These are phyloP conservation scores for Porphyrio hochstetteri DNA, from an alignment of 2,113 vertebrate genomes.

Conservation along the genomic window DNA sequence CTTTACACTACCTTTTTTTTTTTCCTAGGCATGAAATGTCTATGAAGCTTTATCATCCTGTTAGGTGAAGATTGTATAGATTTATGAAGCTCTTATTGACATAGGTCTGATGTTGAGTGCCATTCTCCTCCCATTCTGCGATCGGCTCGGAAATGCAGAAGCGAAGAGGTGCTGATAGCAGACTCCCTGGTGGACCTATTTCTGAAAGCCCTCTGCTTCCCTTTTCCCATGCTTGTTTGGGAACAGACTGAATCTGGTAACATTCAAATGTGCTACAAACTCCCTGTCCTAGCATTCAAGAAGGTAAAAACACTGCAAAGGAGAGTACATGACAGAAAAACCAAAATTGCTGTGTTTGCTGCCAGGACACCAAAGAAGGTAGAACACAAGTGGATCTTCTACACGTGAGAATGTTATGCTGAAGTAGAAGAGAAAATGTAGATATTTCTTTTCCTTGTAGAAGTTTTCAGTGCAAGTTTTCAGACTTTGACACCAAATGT, in stretches of 20 bases:
- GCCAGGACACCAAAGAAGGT: not conserved
- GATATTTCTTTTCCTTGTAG: not conserved
- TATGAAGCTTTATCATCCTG: not conserved
- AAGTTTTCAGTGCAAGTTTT: not conserved
- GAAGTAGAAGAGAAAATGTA: not conserved
- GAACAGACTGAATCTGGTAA: not conserved
- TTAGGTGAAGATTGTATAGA: not conserved
- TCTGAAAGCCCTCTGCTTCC: not conserved
- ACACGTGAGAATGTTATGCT: not conserved
- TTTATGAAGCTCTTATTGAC: not conserved
- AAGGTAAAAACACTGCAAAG: not conserved
- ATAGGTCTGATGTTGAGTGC: not conserved
- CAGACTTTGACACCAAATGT: not conserved
- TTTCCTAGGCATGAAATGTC: not conserved
- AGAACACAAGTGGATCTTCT: not conserved
- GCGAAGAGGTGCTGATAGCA: not conserved
- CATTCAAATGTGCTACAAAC: not conserved
- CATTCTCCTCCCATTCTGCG: not conserved
- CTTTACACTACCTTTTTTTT: not conserved
- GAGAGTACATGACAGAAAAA: not conserved
- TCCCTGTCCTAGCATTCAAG: not conserved
- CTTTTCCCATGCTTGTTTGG: not conserved
- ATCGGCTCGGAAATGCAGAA: not conserved
- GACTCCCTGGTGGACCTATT: not conserved
- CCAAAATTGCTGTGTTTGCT: not conserved